phyloP scores from a whole-genome alignment of 2,888 invertebrate species.

The Chouioia cunea region DNA sequence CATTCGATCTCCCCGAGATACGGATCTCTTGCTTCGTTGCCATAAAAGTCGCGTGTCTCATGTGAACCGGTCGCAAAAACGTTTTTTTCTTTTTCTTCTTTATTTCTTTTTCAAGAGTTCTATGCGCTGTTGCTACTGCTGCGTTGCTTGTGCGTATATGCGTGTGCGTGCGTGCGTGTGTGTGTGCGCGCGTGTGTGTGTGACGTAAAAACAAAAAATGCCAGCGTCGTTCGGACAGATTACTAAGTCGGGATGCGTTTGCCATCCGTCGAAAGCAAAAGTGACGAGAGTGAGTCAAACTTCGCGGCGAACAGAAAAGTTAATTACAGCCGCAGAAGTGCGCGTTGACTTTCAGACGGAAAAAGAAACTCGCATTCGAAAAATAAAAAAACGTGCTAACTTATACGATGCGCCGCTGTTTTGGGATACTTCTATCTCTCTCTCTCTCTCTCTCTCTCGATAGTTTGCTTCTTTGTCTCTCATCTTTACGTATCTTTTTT shows the following conservation, averaged over 20 bases:
- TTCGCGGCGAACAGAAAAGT: conserved; percentile 40
- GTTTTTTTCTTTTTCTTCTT: neutral
- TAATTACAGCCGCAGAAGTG: conserved; percentile 44
- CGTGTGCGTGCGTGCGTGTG: conserved; percentile 5
- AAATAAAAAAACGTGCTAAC: conserved; percentile 42
- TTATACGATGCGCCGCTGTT: conserved; percentile 35
- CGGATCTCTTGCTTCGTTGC: conserved; percentile 12
- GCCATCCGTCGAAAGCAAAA: conserved; percentile 43
- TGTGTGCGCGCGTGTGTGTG: conserved; percentile 12
- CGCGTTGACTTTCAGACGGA: conserved; percentile 43
- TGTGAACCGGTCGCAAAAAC: conserved; percentile 1
- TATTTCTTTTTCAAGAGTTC: neutral
- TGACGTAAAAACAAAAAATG: conserved; percentile 36
- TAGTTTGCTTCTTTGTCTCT: conserved; percentile 20
- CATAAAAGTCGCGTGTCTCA: conserved; percentile 31
- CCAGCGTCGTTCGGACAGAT: conserved; percentile 16
- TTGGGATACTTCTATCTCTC: no score
- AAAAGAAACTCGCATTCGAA: conserved; percentile 43
- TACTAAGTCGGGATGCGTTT: conserved; percentile 13
- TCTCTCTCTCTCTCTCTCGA: conserved; percentile 5
- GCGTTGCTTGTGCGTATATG: neutral
- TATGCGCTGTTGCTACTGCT: neutral
- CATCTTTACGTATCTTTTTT: neutral
- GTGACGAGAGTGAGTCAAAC: conserved; percentile 45
- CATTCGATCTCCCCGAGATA: conserved; percentile 39